Percentiles rank a stretch among this genome's conserved stretches.
Evolutionary conservation across 37 sponge, comb jelly and placozoan species (phyloP).

Genomic region (Tethya wilhelma): DNA sequence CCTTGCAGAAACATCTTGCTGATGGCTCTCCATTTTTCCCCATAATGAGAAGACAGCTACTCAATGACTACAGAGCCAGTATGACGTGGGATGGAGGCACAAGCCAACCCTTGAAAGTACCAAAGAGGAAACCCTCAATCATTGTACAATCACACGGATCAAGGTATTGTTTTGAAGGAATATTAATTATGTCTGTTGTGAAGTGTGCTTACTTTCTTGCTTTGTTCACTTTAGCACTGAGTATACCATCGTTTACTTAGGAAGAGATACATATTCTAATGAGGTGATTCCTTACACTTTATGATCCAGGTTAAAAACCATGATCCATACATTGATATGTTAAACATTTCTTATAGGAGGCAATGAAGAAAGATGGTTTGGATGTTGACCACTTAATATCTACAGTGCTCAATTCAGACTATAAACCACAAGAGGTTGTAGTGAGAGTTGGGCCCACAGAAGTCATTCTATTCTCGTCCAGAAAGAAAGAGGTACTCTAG

Average conservation of each 20-base stretch:
- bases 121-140: slow-evolving; percentile 1
- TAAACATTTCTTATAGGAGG: not conserved
- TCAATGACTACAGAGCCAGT: not conserved
- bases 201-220: not conserved
- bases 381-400: too few species aligned
- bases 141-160: slow-evolving; percentile 9
- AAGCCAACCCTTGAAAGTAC: not conserved
- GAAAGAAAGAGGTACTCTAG: slow-evolving; percentile 1
- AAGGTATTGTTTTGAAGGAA: not conserved
- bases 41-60: not conserved
- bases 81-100: not conserved
- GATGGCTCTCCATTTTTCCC: slow-evolving; percentile 35
- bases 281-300: not conserved
- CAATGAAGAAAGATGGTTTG: not conserved
- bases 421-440: slow-evolving; percentile 15
- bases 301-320: not conserved
- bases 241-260: slow-evolving; percentile 16
- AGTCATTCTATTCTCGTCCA: not conserved
- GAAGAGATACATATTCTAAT: not conserved
- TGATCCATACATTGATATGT: not conserved
- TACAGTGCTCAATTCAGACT: not conserved
- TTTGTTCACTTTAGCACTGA: slow-evolving; percentile 22
- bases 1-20: slow-evolving; percentile 4
- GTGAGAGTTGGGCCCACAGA: not conserved
- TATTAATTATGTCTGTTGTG: not conserved